Conservation (phyloP, 2,797 vertebrate species). For the Pipistrellus kuhlii region DNA sequence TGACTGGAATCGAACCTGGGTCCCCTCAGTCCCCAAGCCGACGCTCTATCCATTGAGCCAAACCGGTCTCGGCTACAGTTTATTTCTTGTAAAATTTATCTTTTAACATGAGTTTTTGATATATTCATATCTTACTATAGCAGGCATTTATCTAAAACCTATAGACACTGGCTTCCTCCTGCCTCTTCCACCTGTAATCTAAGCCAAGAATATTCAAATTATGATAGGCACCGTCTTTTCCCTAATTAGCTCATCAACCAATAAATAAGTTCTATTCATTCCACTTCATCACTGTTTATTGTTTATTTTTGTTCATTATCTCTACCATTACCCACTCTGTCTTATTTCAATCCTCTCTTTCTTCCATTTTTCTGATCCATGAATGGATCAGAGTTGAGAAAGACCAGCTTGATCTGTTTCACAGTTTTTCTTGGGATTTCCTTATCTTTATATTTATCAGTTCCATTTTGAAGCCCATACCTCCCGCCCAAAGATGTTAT, state of each 20-base stretch:
- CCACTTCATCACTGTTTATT: not conserved
- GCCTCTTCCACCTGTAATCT: not conserved
- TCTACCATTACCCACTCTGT: not conserved
- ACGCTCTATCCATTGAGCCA: too few species aligned
- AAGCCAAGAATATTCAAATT: not conserved
- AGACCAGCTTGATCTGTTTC: not conserved
- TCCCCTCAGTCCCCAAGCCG: too few species aligned
- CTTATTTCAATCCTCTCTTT: not conserved
- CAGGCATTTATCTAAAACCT: not conserved
- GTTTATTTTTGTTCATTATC: not conserved
- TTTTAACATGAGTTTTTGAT: slow-evolving; percentile 3
- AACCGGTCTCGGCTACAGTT: not conserved
- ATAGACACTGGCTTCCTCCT: not conserved
- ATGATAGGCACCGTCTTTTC: not conserved
- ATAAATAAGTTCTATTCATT: not conserved
- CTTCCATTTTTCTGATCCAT: not conserved
- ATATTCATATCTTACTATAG: not conserved
- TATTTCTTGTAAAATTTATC: not conserved
- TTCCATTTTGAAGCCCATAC: not conserved
- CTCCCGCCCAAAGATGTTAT: rapidly evolving
- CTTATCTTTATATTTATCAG: not conserved
- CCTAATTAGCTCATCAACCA: not conserved
- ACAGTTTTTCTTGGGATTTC: not conserved
- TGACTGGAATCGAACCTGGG: too few species aligned
- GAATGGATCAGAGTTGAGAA: not conserved